Evolutionary conservation across 2,113 vertebrate genomes (phyloP).

Genomic region (Pomatostomus ruficeps): DNA sequence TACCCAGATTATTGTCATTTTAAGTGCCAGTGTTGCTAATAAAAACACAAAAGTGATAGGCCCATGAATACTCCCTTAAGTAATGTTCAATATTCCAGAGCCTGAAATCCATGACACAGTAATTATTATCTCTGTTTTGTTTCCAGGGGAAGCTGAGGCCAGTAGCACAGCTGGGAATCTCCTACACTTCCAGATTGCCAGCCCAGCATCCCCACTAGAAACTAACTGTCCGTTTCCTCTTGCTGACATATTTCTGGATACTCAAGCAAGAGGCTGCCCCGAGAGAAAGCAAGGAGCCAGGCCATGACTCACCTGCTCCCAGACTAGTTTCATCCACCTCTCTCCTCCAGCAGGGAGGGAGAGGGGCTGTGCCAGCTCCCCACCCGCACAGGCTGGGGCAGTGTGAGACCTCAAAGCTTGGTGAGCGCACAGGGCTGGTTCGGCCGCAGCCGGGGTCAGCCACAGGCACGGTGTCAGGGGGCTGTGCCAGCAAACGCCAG

Average conservation of each 20-base stretch:
- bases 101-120: background rate
- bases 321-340: background rate
- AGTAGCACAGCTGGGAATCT: background rate
- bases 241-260: background rate
- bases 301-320: background rate
- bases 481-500: background rate
- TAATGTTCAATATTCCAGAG: background rate
- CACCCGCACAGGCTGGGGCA: background rate
- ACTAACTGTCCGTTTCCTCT: background rate
- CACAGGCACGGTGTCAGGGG: background rate
- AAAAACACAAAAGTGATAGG: background rate
- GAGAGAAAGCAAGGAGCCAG: background rate
- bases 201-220: background rate
- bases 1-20: background rate
- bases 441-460: background rate
- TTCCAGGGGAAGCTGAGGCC: background rate
- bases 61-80: background rate
- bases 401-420: background rate
- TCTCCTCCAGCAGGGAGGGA: background rate
- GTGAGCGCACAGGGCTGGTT: background rate
- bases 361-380: background rate
- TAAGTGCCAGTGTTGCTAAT: background rate
- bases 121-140: background rate
- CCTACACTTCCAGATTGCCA: background rate
- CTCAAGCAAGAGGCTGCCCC: background rate